Evolutionary conservation across 2,113 vertebrate species (phyloP).

Genomic region (Vulpes vulpes): DNA sequence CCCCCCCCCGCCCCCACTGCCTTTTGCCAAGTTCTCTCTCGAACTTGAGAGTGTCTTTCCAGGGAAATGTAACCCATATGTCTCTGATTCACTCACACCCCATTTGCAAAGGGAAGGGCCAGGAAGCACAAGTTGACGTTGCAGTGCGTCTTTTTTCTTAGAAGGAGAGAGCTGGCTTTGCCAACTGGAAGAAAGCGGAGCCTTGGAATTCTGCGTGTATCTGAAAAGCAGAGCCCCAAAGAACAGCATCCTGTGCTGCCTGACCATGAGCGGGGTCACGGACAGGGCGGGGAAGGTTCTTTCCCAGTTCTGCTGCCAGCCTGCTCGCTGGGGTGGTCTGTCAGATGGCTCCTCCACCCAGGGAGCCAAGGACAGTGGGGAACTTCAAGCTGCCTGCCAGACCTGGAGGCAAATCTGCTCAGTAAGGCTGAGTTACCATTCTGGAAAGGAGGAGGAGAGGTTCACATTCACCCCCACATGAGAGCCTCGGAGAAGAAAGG

Average conservation of each 20-base stretch:
- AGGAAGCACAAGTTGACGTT: conserved; percentile 73
- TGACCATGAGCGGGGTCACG: background rate
- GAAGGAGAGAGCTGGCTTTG: conserved; percentile 62
- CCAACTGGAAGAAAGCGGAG: conserved; percentile 52
- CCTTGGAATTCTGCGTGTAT: background rate
- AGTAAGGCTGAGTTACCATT: background rate
- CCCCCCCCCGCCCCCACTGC: background rate
- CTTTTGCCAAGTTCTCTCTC: conserved; percentile 78
- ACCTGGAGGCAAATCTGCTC: background rate
- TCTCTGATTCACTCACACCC: conserved; percentile 76
- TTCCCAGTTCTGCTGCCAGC: background rate
- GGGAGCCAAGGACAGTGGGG: conserved; percentile 62
- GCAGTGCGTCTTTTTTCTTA: conserved; percentile 74
- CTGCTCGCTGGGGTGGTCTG: background rate
- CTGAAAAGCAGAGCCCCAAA: background rate
- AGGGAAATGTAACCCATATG: conserved; percentile 84
- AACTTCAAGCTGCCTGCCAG: conserved; percentile 32
- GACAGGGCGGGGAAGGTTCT: background rate
- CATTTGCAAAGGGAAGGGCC: conserved; percentile 70
- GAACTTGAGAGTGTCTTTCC: conserved; percentile 73
- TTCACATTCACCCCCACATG: background rate
- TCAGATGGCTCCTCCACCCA: conserved; percentile 48
- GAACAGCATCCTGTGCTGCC: background rate
- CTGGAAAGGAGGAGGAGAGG: background rate
- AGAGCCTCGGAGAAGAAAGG: background rate